phyloP scores from a whole-genome alignment of 2,113 vertebrate species.

The Acrocephalus kingi region DNA sequence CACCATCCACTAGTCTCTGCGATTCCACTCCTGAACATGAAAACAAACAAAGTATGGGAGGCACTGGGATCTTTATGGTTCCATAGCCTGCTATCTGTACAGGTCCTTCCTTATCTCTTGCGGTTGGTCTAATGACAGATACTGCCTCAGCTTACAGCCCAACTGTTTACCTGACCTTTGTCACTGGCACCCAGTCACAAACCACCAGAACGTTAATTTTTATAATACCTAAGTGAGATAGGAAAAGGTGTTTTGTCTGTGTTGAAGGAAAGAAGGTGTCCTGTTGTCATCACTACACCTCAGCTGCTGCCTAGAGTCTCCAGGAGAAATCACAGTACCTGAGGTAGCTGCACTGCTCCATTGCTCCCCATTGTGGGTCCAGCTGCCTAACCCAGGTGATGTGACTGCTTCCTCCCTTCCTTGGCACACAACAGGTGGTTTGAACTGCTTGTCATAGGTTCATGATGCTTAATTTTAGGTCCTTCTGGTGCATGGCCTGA shows the following conservation, averaged over 20 bases:
- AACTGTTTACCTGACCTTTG: slow-evolving; percentile 10
- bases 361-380: background rate
- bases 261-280: background rate
- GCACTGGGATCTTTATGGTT: background rate
- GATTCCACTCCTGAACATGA: background rate
- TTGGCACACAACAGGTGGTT: background rate
- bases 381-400: background rate
- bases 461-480: background rate
- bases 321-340: background rate
- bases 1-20: background rate
- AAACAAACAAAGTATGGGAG: background rate
- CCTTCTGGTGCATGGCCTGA: background rate
- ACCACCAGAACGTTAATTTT: background rate
- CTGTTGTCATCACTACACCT: background rate
- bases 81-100: background rate
- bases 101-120: slow-evolving; percentile 25
- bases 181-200: background rate
- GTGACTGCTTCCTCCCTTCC: background rate
- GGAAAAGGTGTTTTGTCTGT: background rate
- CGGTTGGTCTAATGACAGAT: background rate
- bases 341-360: background rate
- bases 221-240: background rate
- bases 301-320: background rate
- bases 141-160: background rate
- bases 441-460: background rate